Evolutionary conservation across 1,140 invertebrate species (phyloP).

Genomic region (Ostrea denselamellosa): DNA sequence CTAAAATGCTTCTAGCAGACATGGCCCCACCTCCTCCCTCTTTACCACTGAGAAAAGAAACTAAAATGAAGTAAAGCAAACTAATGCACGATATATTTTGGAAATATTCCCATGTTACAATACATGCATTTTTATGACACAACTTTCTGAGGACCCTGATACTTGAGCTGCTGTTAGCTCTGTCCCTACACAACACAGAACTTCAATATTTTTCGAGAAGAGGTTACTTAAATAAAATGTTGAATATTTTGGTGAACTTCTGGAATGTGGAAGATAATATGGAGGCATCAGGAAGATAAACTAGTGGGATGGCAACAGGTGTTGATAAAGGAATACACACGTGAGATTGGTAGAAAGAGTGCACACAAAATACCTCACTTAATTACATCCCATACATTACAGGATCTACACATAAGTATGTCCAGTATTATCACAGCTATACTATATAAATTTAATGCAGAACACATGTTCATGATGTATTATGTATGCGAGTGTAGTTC

Average conservation of each 20-base stretch:
- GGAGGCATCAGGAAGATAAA: slow-evolving; percentile 14
- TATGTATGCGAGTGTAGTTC: too few relatives aligned
- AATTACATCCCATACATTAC: too few relatives aligned
- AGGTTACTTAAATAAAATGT: not conserved
- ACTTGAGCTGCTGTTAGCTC: not conserved
- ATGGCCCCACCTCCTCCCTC: not conserved
- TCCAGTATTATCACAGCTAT: too few relatives aligned
- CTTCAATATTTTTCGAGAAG: not conserved
- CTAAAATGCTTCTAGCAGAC: too few relatives aligned
- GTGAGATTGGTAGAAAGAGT: not conserved
- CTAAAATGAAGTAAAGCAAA: not conserved
- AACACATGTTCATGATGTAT: too few relatives aligned
- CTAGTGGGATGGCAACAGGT: not conserved
- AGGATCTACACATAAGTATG: too few relatives aligned
- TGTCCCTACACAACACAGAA: not conserved
- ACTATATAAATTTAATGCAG: too few relatives aligned
- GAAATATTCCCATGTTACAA: not conserved
- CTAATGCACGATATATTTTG: not conserved
- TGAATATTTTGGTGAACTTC: not conserved
- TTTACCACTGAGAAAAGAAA: not conserved
- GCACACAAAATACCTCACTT: not conserved
- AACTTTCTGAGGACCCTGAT: not conserved
- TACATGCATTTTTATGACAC: not conserved
- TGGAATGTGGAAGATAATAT: not conserved
- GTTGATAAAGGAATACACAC: slow-evolving; percentile 1